phyloP scores from a whole-genome alignment of 2,888 invertebrate genomes.

The Xestia sexstrigata region DNA sequence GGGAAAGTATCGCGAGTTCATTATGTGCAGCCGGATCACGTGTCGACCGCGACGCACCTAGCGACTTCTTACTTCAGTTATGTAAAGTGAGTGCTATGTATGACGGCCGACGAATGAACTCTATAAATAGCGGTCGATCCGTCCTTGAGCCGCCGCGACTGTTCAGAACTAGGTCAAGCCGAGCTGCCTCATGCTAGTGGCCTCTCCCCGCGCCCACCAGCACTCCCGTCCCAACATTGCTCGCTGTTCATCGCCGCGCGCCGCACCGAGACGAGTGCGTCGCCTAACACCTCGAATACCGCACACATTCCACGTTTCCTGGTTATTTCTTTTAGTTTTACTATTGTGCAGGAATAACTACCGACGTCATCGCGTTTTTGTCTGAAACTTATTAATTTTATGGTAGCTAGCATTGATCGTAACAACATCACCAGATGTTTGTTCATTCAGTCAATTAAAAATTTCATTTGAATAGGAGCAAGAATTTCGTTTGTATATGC shows the following conservation, averaged over 20 bases:
- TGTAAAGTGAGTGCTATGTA: conserved; percentile 87
- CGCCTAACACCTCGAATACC: conserved; percentile 71
- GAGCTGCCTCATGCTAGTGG: conserved; percentile 80
- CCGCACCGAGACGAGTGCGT: conserved; percentile 48
- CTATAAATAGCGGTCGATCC: conserved; percentile 89
- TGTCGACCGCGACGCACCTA: conserved; percentile 78
- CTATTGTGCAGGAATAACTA: conserved; percentile 56
- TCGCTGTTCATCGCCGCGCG: conserved; percentile 56
- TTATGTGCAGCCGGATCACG: conserved; percentile 76
- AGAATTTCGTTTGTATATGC: conserved; percentile 74
- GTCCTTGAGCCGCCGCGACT: conserved; percentile 89
- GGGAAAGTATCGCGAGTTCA: conserved; percentile 78
- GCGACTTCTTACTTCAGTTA: conserved; percentile 83
- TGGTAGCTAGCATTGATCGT: conserved; percentile 33
- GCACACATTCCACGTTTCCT: conserved; percentile 74
- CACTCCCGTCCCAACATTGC: conserved; percentile 66
- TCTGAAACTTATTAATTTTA: conserved; percentile 31
- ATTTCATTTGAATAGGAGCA: conserved; percentile 69
- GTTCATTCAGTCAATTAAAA: conserved; percentile 72
- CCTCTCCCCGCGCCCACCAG: conserved; percentile 74
- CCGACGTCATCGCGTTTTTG: conserved; percentile 31
- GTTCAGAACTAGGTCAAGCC: conserved; percentile 88
- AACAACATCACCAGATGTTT: conserved; percentile 72
- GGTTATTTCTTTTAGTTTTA: conserved; percentile 65
- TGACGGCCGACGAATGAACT: conserved; percentile 87